Percentiles rank a stretch among this genome's conserved stretches.
phyloP scores from a whole-genome alignment of 2,888 invertebrate species.

The Nephrotoma appendiculata region DNA sequence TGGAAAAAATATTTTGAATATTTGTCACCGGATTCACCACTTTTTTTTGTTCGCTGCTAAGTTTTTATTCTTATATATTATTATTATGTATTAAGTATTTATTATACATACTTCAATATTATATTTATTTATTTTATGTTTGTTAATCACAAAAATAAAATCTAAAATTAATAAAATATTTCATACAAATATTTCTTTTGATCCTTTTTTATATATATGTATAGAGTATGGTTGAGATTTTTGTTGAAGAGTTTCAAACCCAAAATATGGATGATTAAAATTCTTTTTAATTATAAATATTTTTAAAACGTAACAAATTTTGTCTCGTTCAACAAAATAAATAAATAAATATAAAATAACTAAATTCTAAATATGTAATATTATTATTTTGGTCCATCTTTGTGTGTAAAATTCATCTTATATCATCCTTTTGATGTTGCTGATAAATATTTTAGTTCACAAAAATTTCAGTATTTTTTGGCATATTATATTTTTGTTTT shows the following conservation, averaged over 20 bases:
- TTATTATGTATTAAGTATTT: not conserved
- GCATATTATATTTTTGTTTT: not conserved
- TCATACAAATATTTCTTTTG: not conserved
- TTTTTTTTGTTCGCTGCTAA: not conserved
- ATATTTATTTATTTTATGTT: not conserved
- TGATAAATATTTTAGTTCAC: not conserved
- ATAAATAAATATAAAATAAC: not conserved
- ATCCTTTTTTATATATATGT: not conserved
- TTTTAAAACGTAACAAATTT: not conserved
- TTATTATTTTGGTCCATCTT: not conserved
- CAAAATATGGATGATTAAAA: not conserved
- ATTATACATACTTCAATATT: not conserved
- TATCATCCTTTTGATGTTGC: not conserved
- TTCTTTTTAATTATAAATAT: not conserved
- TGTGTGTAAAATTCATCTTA: not conserved
- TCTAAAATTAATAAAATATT: not conserved
- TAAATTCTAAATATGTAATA: not conserved
- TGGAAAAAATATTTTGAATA: not conserved
- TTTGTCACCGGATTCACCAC: not conserved
- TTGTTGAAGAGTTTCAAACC: not conserved
- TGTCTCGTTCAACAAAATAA: not conserved
- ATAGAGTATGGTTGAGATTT: not conserved
- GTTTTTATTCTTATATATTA: not conserved
- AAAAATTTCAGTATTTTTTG: not conserved
- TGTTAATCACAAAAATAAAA: not conserved